These are phyloP conservation scores for Agrenia bidenticulata DNA, from an alignment of 2,888 invertebrate genomes.

Conservation along the genomic window DNA sequence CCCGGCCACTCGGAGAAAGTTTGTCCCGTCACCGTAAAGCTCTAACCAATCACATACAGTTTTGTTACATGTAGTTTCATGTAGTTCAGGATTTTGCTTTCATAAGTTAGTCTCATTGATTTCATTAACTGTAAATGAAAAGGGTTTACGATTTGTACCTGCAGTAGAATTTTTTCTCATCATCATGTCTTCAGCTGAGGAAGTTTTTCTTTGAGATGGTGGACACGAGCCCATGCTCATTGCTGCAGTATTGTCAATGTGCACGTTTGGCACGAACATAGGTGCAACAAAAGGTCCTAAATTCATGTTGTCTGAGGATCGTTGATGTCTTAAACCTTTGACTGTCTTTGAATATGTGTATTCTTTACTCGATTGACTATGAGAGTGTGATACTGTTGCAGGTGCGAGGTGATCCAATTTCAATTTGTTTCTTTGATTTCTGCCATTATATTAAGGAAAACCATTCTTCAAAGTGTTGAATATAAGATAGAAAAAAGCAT, in stretches of 20 bases:
- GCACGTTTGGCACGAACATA: slow-evolving; percentile 83
- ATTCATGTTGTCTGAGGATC: slow-evolving; percentile 84
- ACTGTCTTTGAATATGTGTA: slow-evolving; percentile 28
- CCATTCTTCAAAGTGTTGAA: too few species aligned
- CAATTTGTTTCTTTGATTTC: slow-evolving; percentile 84
- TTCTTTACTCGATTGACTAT: slow-evolving; percentile 23
- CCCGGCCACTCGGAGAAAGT: slow-evolving; percentile 79
- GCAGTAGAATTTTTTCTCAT: slow-evolving; percentile 76
- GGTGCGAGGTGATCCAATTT: slow-evolving; percentile 77
- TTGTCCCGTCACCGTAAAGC: slow-evolving; percentile 55
- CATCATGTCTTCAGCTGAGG: slow-evolving; percentile 88
- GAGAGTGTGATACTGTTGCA: slow-evolving; percentile 30
- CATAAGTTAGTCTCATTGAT: too few species aligned
- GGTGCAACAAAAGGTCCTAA: slow-evolving; percentile 67
- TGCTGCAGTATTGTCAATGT: slow-evolving; percentile 61
- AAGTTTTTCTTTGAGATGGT: slow-evolving; percentile 72
- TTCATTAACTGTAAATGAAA: too few species aligned
- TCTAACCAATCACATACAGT: slow-evolving; percentile 5
- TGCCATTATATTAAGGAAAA: too few species aligned
- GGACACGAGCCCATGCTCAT: slow-evolving; percentile 17
- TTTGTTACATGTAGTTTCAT: too few species aligned
- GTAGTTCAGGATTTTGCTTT: too few species aligned
- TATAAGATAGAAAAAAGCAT: too few species aligned
- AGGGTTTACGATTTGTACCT: slow-evolving; percentile 58
- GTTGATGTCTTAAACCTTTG: slow-evolving; percentile 59